Evolutionary conservation across 2,888 invertebrate species (phyloP).

Genomic region (Polymixis flavicincta): DNA sequence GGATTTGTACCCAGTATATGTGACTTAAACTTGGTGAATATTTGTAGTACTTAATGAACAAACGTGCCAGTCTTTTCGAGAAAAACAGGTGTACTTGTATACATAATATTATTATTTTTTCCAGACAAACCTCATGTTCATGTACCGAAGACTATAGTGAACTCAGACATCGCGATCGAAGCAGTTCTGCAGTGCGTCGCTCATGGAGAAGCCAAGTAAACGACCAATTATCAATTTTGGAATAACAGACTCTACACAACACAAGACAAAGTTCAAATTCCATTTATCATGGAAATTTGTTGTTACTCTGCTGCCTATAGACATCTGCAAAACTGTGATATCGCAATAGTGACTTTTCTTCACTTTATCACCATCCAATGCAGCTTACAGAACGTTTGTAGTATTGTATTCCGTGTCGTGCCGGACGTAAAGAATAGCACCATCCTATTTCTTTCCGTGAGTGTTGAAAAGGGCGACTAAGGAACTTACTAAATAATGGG

Average conservation of each 20-base stretch:
- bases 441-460: too few species aligned
- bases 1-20: too few species aligned
- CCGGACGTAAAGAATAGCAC: too few species aligned
- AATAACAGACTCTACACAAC: not conserved
- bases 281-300: not conserved
- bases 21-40: too few species aligned
- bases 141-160: constrained; percentile 77
- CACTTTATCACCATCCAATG: not conserved
- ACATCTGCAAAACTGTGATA: not conserved
- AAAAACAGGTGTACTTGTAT: not conserved
- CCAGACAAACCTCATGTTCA: constrained; percentile 83
- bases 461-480: too few species aligned
- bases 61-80: not conserved
- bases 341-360: not conserved
- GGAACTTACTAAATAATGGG: too few species aligned
- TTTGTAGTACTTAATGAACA: too few species aligned
- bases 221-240: constrained; percentile 23
- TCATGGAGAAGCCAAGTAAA: constrained; percentile 80
- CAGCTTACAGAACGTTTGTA: not conserved
- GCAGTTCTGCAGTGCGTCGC: constrained; percentile 82
- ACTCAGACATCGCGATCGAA: constrained; percentile 80
- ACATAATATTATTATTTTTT: constrained; percentile 41
- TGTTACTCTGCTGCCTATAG: too few species aligned
- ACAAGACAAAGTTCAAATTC: not conserved
- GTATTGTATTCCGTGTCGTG: not conserved